Percentiles rank a stretch among this genome's conserved stretches.
These are phyloP conservation scores for Apistogramma diplotaenia DNA, from an alignment of 2,113 vertebrate species.

Conservation along the genomic window DNA sequence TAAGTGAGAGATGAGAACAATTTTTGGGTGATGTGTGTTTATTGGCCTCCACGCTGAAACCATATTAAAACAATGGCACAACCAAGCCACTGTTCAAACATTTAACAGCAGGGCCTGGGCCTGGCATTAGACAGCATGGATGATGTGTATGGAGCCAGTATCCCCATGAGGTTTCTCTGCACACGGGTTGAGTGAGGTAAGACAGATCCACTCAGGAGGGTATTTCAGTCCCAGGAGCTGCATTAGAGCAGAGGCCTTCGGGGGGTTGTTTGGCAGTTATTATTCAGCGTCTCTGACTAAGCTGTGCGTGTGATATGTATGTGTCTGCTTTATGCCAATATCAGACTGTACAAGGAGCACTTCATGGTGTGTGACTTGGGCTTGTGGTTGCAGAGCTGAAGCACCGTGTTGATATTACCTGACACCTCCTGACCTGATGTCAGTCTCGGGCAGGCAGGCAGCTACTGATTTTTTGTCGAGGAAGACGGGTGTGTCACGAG, in stretches of 20 bases:
- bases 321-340: fast-evolving
- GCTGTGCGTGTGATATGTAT: not conserved
- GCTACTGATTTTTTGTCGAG: not conserved
- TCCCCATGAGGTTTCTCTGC: not conserved
- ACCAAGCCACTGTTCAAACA: not conserved
- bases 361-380: not conserved
- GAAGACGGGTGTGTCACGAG: not conserved
- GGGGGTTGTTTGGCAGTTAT: slow-evolving; percentile 6
- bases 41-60: not conserved
- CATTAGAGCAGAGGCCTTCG: slow-evolving; percentile 5
- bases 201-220: slow-evolving; percentile 34
- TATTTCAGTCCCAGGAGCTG: slow-evolving; percentile 30
- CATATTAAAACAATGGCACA: not conserved
- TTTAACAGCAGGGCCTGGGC: not conserved
- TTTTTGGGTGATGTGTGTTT: not conserved
- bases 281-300: not conserved
- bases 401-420: not conserved
- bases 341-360: not conserved
- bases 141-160: not conserved
- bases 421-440: slow-evolving; percentile 14
- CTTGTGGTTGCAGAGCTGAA: not conserved
- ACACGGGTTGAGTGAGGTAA: slow-evolving; percentile 32
- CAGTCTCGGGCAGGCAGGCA: not conserved
- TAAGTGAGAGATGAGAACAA: not conserved
- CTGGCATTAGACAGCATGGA: not conserved